Evolutionary conservation across 1,140 invertebrate genomes (phyloP), one percentile per base, ranked within the genome.

Genomic region (Drosophila oshimai): DNA sequence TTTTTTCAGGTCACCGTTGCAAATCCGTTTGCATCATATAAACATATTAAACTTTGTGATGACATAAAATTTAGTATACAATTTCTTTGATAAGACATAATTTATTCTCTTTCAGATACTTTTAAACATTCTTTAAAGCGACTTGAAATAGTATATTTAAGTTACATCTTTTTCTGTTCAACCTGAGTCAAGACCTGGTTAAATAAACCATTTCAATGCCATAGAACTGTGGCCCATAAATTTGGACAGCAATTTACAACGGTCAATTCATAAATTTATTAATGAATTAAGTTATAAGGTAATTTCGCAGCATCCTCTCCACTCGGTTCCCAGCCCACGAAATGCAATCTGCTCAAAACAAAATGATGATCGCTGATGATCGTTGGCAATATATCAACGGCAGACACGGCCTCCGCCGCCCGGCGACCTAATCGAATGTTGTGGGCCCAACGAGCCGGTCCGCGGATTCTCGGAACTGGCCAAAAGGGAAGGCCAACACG

Each of bases 261-360:
- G 57, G 70, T 51, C 74, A 83, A 87, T 89, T 89, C 80, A 89
- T 89, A 86, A 89, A 89, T 89, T 89, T 89, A 87, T 89, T 89
- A 89, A 89, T 89, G 87, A 89, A 89, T 89, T 89, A 89, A 89
- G 87, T 89, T 89, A 89, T 89, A 89, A 89, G 77, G 80, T 89
- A 89, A 89, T 89, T 89, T 89, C 39, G 62, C 24, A 34, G 45
- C 68, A 34, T 71, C 37, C 53, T 6, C 47, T n/a, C n/a, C 22
- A 2, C 33, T 37, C 36, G 46, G 17, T 24, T 60, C 44, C 33
- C 28, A 39, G 26, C 44, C 44, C 71, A 60, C 54, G 73, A 50
- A 72, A 71, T 60, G 81, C 77, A 81, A 76, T 80, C 68, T 81
- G 60, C 42, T 51, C 51, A 53, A 39, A 77, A 60, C 55, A 50